Evolutionary conservation across 2,888 invertebrate species (phyloP).

Genomic region (Ennomos quercinarius): DNA sequence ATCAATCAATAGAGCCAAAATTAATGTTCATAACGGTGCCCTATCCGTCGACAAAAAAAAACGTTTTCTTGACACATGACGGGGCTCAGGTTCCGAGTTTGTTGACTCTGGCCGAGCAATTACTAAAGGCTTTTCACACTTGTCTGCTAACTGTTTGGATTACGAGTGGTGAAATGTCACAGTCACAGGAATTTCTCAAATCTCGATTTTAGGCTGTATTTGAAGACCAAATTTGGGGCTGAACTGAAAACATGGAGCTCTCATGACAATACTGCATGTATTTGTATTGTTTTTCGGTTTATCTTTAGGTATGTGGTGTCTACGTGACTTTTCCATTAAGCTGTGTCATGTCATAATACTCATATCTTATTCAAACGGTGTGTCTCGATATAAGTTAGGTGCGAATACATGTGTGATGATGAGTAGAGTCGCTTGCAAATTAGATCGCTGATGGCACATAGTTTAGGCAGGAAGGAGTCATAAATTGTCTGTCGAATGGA

Average conservation of each 20-base stretch:
- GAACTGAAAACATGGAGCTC: constrained; percentile 40
- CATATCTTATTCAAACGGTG: constrained; percentile 19
- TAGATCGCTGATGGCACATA: constrained; percentile 1
- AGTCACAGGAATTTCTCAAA: constrained; percentile 63
- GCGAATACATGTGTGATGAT: constrained; percentile 17
- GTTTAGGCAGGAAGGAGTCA: constrained; percentile 8
- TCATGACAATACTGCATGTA: constrained; percentile 13
- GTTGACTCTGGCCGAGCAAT: constrained; percentile 66
- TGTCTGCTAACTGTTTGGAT: constrained; percentile 69
- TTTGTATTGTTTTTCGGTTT: background rate
- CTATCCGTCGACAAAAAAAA: constrained; percentile 5
- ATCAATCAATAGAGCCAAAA: constrained; percentile 29
- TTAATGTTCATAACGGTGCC: constrained; percentile 25
- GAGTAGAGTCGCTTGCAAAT: constrained; percentile 15
- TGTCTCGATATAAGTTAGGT: constrained; percentile 9
- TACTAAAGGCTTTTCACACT: constrained; percentile 79
- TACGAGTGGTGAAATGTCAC: constrained; percentile 71
- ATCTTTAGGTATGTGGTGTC: constrained; percentile 12
- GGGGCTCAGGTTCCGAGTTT: constrained; percentile 36
- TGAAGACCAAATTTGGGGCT: constrained; percentile 44
- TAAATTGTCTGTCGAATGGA: constrained; percentile 1
- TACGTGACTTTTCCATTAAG: constrained; percentile 17
- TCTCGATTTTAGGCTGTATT: constrained; percentile 40
- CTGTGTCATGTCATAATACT: constrained; percentile 1
- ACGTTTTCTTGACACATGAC: constrained; percentile 12